These are phyloP conservation scores for Ia io DNA, from an alignment of 2,113 vertebrate genomes.

Conservation along the genomic window DNA sequence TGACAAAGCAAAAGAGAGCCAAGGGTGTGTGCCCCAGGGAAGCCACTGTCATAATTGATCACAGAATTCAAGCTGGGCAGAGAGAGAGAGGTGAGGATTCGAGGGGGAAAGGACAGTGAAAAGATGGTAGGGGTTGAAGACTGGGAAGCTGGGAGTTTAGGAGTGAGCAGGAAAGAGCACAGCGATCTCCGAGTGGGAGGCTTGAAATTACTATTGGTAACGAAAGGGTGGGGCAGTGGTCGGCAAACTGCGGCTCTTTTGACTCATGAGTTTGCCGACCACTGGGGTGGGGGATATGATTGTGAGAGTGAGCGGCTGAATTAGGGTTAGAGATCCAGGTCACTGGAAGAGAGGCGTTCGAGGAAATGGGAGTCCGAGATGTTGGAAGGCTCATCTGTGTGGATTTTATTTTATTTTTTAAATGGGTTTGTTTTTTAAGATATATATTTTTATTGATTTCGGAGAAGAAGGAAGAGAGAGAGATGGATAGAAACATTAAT, in stretches of 20 bases:
- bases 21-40: background rate
- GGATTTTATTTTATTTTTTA: too few species aligned
- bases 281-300: background rate
- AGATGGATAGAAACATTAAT: too few species aligned
- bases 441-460: too few species aligned
- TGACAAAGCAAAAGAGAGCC: background rate
- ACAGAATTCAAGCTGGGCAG: background rate
- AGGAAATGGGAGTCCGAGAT: background rate
- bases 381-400: background rate
- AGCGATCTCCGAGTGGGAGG: background rate
- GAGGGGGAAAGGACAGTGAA: background rate
- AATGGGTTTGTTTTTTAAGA: too few species aligned
- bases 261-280: too few species aligned
- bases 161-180: background rate
- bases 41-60: background rate
- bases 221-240: background rate
- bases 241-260: too few species aligned
- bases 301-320: background rate
- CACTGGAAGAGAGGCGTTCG: background rate
- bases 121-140: background rate
- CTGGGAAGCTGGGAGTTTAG: background rate
- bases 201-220: background rate
- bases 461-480: too few species aligned
- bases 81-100: background rate
- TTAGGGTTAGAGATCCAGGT: background rate